Evolutionary conservation across 2,113 vertebrate species (phyloP), one percentile per base, ranked within the genome.

Genomic region (Cyrtonyx montezumae): DNA sequence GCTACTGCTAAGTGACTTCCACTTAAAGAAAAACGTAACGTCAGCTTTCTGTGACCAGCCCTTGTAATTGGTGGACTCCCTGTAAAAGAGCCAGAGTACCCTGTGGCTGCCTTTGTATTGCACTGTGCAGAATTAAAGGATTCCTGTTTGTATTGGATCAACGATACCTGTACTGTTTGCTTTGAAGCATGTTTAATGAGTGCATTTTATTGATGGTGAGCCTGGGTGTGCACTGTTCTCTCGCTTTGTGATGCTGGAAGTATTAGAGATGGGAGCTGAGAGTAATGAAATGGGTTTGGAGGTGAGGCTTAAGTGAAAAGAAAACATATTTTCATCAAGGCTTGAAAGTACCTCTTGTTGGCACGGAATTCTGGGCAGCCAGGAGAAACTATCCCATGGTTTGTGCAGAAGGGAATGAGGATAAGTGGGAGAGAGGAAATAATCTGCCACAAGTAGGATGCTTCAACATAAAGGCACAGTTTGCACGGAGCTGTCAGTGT

Each of bases 401-500:
- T 78, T 61, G 34, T 65, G 56, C 23, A 0, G 0, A 68, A 67
- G 67, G 40, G 46, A 58, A 75, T 61, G 40, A 13, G 43, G 11
- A 32, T 34, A 81, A 78, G 14, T 4, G 22, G 61, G 30, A 53
- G 30, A 53, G 48, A 65, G 51, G 49, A 86, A 93, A 77, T 11
- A 53, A 71, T n/a, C 9, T 58, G 42, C 14, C 0, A 3, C 26
- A 86, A 45, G 2, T 4, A 9, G 48, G 80, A 63, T 69, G 46
- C 42, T 78, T 84, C 48, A 45, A 5, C 0, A 1, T 30, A n/a
- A 87, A 30, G 61, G n/a, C 0, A 1, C 0, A 7, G 83, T 4
- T 53, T 70, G 25, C 2, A 1, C 1, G 19, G 32, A 61, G 20
- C n/a, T 0, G 3, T 59, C 8, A 1, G 37, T 3, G 11, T 28